phyloP scores from a whole-genome alignment of 1,140 invertebrate genomes.

The Psix sp. region DNA sequence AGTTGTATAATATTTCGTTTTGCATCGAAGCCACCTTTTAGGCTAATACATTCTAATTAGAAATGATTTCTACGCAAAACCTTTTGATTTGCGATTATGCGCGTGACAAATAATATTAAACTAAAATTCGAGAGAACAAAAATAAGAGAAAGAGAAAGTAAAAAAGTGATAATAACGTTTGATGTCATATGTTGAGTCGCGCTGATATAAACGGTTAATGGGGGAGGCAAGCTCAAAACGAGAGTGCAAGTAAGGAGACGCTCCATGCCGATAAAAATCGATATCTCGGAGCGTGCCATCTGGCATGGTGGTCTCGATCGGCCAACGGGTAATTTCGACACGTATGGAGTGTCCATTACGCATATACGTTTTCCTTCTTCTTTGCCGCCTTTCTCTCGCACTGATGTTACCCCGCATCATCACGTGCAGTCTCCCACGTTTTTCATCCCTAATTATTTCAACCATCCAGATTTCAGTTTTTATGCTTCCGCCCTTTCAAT shows the following conservation, averaged over 20 bases:
- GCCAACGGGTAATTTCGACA: constrained; percentile 36
- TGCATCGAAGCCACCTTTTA: no score
- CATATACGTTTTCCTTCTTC: constrained; percentile 7
- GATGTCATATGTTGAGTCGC: constrained; percentile 39
- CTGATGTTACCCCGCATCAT: constrained; percentile 5
- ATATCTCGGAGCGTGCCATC: constrained; percentile 51
- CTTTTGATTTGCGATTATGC: no score
- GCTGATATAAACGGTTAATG: constrained; percentile 45
- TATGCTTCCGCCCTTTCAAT: not conserved
- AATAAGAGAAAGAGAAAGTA: not conserved
- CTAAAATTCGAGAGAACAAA: no score
- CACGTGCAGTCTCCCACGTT: constrained; percentile 34
- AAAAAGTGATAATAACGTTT: constrained; percentile 14
- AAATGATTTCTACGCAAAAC: no score
- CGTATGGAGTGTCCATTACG: constrained; percentile 45
- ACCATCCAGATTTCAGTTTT: not conserved
- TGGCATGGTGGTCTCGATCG: constrained; percentile 45
- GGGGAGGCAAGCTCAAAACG: constrained; percentile 36
- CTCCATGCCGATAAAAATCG: constrained; percentile 57
- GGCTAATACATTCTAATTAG: no score
- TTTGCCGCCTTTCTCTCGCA: not conserved
- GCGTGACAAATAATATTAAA: no score
- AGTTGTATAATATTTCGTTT: not conserved
- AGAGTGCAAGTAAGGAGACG: constrained; percentile 39
- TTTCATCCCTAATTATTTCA: not conserved